These are phyloP conservation scores for Syngnathus typhle DNA, from an alignment of 2,113 vertebrate genomes.

Conservation along the genomic window DNA sequence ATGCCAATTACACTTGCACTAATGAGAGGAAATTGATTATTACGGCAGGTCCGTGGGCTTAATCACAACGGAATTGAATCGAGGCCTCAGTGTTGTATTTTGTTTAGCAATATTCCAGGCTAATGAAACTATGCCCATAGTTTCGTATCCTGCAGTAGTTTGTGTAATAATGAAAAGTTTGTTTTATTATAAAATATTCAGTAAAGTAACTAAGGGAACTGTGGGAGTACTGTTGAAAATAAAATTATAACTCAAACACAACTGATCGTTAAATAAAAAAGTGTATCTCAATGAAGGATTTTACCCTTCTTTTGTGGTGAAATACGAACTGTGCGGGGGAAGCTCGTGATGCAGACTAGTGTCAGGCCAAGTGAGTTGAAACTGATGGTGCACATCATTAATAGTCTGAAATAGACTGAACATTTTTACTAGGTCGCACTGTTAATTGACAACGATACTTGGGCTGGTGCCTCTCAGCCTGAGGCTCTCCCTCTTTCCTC, in stretches of 20 bases:
- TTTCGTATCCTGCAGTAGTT: slow-evolving; percentile 2
- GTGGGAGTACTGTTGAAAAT: not conserved
- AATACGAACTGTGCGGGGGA: slow-evolving; percentile 45
- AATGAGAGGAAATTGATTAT: slow-evolving; percentile 56
- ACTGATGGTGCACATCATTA: slow-evolving; percentile 73
- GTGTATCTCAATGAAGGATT: too few relatives aligned
- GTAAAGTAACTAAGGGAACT: not conserved
- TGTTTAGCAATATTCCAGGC: slow-evolving; percentile 3
- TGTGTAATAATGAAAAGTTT: not conserved
- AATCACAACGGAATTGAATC: slow-evolving; percentile 37
- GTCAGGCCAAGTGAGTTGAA: slow-evolving; percentile 68
- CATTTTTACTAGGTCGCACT: slow-evolving; percentile 67
- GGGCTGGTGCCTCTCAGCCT: slow-evolving; percentile 63
- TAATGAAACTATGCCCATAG: slow-evolving; percentile 32
- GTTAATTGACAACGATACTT: slow-evolving; percentile 74
- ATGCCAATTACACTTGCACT: slow-evolving; percentile 54
- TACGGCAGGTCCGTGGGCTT: slow-evolving; percentile 17
- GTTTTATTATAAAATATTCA: too few relatives aligned
- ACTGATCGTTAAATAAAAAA: too few relatives aligned
- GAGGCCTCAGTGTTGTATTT: slow-evolving; percentile 23
- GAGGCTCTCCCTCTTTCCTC: slow-evolving; percentile 52
- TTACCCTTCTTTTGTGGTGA: slow-evolving; percentile 40
- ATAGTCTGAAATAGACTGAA: slow-evolving; percentile 70
- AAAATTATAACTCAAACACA: not conserved
- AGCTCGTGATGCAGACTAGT: slow-evolving; percentile 57